phyloP scores from a whole-genome alignment of 1,140 invertebrate species.

The Drosophila sp. region DNA sequence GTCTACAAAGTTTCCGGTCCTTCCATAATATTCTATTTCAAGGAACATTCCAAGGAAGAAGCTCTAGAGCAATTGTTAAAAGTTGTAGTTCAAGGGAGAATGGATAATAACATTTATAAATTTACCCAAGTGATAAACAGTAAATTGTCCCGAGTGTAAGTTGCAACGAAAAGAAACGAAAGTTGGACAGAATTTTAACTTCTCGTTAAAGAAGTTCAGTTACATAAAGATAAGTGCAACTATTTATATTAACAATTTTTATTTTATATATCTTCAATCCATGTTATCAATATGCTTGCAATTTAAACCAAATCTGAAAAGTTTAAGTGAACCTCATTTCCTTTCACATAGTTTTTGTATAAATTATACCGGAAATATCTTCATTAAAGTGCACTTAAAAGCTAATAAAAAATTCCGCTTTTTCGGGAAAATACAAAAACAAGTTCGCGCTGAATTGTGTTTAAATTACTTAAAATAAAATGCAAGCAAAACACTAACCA shows the following conservation, averaged over 20 bases:
- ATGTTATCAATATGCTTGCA: too few species aligned
- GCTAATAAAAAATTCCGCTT: conserved; percentile 29
- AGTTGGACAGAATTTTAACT: too few species aligned
- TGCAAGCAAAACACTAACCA: conserved; percentile 35
- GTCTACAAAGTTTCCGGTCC: background rate
- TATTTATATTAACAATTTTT: too few species aligned
- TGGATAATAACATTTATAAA: too few species aligned
- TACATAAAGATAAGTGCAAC: too few species aligned
- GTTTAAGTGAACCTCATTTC: too few species aligned
- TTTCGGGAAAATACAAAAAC: conserved; percentile 5
- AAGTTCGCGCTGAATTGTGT: conserved; percentile 23
- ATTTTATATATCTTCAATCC: too few species aligned
- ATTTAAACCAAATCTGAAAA: too few species aligned
- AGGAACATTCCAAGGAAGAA: background rate
- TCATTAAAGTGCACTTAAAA: conserved; percentile 40
- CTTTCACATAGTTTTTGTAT: background rate
- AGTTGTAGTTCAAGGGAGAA: background rate
- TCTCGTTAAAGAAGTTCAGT: too few species aligned
- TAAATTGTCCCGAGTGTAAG: too few species aligned
- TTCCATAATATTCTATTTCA: background rate
- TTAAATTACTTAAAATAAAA: conserved; percentile 45
- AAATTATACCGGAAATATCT: conserved; percentile 18
- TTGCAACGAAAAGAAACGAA: too few species aligned
- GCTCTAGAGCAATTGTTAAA: background rate
- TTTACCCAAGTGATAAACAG: too few species aligned